Evolutionary conservation across 1,140 invertebrate genomes (phyloP).

Genomic region (Zaprionus davidi): DNA sequence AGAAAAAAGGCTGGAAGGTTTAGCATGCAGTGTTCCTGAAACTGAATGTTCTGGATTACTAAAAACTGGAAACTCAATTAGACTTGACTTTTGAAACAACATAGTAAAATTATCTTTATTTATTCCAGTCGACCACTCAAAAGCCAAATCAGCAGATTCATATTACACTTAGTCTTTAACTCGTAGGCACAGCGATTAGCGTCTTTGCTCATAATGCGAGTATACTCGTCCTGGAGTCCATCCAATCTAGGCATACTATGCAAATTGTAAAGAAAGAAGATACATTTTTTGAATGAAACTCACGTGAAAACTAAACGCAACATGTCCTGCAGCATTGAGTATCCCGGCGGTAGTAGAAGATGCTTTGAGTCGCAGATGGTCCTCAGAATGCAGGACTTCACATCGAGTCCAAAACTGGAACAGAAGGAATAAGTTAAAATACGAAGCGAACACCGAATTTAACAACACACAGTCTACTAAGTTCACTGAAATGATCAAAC

Average conservation of each 20-base stretch:
- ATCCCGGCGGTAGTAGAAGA: slow-evolving; percentile 72
- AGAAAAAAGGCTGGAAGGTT: neutral
- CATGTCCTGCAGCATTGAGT: slow-evolving; percentile 79
- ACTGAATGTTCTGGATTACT: neutral
- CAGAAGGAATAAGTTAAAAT: neutral
- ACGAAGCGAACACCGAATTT: neutral
- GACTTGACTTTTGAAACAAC: neutral
- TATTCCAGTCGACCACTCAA: slow-evolving; percentile 49
- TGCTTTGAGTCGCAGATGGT: slow-evolving; percentile 72
- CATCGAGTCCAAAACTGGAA: slow-evolving; percentile 63
- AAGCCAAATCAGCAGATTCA: slow-evolving; percentile 66
- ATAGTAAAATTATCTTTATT: neutral
- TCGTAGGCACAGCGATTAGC: slow-evolving; percentile 52
- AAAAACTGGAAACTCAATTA: neutral
- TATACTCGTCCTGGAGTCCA: slow-evolving; percentile 74
- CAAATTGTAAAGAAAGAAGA: neutral
- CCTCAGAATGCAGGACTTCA: slow-evolving; percentile 74
- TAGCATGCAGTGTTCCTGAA: no score
- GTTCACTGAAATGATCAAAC: slow-evolving; percentile 59
- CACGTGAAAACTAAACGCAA: slow-evolving; percentile 70
- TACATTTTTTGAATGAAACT: slow-evolving; percentile 28
- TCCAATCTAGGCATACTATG: slow-evolving; percentile 66
- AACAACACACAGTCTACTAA: slow-evolving; percentile 61
- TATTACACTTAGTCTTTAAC: slow-evolving; percentile 61
- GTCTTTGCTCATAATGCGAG: slow-evolving; percentile 53